A percentile compares a stretch with the other conserved stretches of the same genome.
Conservation (phyloP, 2,888 invertebrate species). For the Thymelicus lineola region DNA sequence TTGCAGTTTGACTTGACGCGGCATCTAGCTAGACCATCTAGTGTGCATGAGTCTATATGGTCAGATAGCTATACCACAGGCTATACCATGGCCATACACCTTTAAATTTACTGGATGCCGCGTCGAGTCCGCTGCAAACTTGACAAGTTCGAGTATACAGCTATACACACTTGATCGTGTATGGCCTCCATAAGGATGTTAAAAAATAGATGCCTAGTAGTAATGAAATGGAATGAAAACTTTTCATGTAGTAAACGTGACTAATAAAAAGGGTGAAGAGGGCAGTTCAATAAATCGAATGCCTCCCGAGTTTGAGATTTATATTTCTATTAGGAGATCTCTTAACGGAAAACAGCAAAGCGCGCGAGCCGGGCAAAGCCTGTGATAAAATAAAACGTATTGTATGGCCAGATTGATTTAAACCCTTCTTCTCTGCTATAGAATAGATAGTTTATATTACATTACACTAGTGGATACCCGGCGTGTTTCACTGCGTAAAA, state of each 20-base stretch:
- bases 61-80: no score
- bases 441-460: no score
- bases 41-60: no score
- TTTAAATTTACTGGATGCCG: no score
- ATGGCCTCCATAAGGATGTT: conserved; percentile 5
- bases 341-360: conserved; percentile 50
- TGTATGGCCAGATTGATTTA: conserved; percentile 32
- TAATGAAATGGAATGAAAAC: conserved; percentile 56
- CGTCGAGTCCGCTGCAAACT: no score
- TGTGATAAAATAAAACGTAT: conserved; percentile 35
- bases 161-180: no score
- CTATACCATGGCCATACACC: no score
- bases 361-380: conserved; percentile 13
- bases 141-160: no score
- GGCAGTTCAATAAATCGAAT: conserved; percentile 66
- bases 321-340: conserved; percentile 71
- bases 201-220: conserved; percentile 19
- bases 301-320: conserved; percentile 67
- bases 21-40: no score
- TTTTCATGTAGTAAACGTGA: conserved; percentile 72
- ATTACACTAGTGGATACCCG: no score
- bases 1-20: no score
- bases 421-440: conserved; percentile 11
- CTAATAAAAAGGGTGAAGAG: conserved; percentile 73
- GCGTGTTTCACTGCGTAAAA: no score